Percentiles rank a stretch among this genome's conserved stretches.
Evolutionary conservation across 1,140 invertebrate genomes (phyloP).

Genomic region (Cecropterus lyciades): DNA sequence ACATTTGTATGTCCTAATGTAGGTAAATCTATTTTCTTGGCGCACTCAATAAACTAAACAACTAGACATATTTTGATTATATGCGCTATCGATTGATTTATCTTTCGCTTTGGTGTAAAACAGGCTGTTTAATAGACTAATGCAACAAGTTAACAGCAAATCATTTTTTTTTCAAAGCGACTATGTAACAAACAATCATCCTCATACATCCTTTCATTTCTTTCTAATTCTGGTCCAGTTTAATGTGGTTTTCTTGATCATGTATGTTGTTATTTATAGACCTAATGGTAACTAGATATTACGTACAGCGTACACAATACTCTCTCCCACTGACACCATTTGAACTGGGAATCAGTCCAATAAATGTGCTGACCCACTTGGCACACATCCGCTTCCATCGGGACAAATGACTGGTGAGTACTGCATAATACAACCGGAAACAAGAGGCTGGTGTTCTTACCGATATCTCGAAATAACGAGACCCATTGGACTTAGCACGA

Average conservation of each 20-base stretch:
- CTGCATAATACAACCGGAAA: conserved; percentile 18
- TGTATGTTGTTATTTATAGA: conserved; percentile 6
- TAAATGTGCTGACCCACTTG: conserved; percentile 23
- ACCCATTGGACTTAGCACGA: neutral
- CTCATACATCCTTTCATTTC: too few relatives aligned
- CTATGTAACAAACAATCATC: too few relatives aligned
- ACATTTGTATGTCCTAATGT: too few relatives aligned
- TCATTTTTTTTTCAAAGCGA: too few relatives aligned
- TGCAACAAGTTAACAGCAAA: too few relatives aligned
- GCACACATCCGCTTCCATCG: neutral
- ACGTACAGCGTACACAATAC: neutral
- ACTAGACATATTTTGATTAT: too few relatives aligned
- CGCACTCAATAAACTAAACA: too few relatives aligned
- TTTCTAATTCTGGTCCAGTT: too few relatives aligned
- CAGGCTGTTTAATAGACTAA: too few relatives aligned
- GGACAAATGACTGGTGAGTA: conserved; percentile 9
- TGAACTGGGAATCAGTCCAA: conserved; percentile 21
- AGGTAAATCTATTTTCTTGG: too few relatives aligned
- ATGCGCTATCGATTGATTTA: too few relatives aligned
- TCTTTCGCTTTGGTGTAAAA: too few relatives aligned
- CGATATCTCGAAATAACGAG: neutral
- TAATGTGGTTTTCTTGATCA: neutral
- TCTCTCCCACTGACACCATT: conserved; percentile 8
- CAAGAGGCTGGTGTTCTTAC: neutral
- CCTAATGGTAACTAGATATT: neutral